Evolutionary conservation across 2,888 invertebrate species (phyloP).

Genomic region (Tuta absoluta): DNA sequence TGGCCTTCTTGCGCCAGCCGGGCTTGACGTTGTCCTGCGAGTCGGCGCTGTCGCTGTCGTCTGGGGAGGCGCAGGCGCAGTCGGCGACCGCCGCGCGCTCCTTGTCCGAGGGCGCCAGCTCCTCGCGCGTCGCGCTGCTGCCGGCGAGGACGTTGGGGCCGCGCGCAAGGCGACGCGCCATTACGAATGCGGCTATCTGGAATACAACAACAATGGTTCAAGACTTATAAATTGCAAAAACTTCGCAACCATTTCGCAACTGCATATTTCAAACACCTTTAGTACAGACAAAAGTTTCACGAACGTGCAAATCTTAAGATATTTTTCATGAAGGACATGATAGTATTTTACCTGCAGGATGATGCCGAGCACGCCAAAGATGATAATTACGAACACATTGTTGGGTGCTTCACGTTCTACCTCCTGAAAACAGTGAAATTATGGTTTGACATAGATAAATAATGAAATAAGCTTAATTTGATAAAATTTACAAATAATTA

Average conservation of each 20-base stretch:
- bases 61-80: constrained; percentile 37
- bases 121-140: constrained; percentile 38
- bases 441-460: background rate
- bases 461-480: no score
- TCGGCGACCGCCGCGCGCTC: constrained; percentile 31
- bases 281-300: no score
- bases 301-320: no score
- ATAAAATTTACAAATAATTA: no score
- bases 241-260: no score
- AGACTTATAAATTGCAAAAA: background rate
- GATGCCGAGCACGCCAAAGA: constrained; percentile 62
- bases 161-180: constrained; percentile 60
- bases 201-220: constrained; percentile 6
- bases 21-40: constrained; percentile 43
- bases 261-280: no score
- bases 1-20: constrained; percentile 72
- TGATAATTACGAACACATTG: constrained; percentile 66
- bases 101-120: constrained; percentile 35
- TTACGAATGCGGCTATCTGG: constrained; percentile 66
- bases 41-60: constrained; percentile 49
- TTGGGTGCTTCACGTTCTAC: constrained; percentile 75
- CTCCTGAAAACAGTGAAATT: constrained; percentile 55
- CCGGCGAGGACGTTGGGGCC: constrained; percentile 35
- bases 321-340: no score
- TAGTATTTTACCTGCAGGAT: constrained; percentile 57